phyloP scores from a whole-genome alignment of 2,113 vertebrate genomes.

The Python bivittatus region DNA sequence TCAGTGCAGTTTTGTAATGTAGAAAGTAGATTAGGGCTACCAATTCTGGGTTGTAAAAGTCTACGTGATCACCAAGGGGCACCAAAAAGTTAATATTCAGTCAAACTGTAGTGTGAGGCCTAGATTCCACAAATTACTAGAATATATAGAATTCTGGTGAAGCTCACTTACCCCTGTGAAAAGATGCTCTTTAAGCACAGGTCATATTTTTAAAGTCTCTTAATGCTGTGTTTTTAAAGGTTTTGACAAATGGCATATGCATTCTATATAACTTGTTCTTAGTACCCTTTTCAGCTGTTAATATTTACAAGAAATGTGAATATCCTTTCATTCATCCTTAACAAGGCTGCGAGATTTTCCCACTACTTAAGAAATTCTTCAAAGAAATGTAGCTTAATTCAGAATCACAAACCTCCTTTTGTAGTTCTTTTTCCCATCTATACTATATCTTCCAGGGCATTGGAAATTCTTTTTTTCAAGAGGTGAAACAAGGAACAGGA shows the following conservation, averaged over 20 bases:
- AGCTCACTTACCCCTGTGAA: background rate
- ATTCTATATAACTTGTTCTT: constrained; percentile 6
- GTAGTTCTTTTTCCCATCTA: constrained; percentile 13
- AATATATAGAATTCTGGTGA: background rate
- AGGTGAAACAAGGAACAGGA: constrained; percentile 20
- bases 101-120: too few species aligned
- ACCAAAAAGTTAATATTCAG: too few species aligned
- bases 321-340: constrained; percentile 29
- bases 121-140: too few species aligned
- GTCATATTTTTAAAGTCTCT: background rate
- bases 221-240: constrained; percentile 12
- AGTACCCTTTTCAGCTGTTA: constrained; percentile 15
- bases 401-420: background rate
- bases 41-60: too few species aligned
- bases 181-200: background rate
- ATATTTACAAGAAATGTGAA: background rate
- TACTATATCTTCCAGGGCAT: constrained; percentile 22
- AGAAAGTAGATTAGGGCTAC: too few species aligned
- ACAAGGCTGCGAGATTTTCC: background rate
- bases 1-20: too few species aligned
- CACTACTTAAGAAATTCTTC: constrained; percentile 11
- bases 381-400: constrained; percentile 19
- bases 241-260: background rate
- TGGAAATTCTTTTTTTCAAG: background rate
- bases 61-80: too few species aligned